Base-by-base conservation (phyloP, 1,140 invertebrate genomes). In the Pogonognathellus flavescens region DNA sequence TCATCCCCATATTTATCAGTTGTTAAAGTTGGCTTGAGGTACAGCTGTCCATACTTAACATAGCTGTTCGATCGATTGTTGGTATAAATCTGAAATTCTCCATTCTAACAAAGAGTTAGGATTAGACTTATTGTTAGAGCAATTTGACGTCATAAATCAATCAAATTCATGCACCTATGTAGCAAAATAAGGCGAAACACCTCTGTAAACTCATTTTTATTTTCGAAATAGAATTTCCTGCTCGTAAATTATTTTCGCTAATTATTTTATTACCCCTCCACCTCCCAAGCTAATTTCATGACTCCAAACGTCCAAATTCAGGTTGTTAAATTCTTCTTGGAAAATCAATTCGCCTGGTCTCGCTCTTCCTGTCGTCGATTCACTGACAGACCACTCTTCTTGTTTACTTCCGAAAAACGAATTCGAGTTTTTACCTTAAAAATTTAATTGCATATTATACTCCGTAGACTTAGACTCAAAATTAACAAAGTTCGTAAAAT, bases 21-120 rank as follows among this genome's bases (percentile, higher is more conserved):
- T 1, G 91, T 91, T 31, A 91, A 85, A 9, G 91, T 91, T 88
- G 89, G 90, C 80, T 88, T 90, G 8, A 92, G 90, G 85, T 89
- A 91, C 3, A 92, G 89, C 22, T 89, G 88, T 16, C 91, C 91
- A 89, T 92, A 89, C 82, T 88, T 81, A 7, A 90, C 89, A 80
- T 88, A 89, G 82, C 88, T 89, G 22, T 86, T 87, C 49, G 81
- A 83, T 16, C 80, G 50, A 55, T 87, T 82, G 22, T 87, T 86
- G 11, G 57, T 49, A 50, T 72, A 86, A 31, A 87, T 84, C 31
- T 87, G 87, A 62, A 87, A 87, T 55, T 87, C 85, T 59, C 82
- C 84, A 55, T 85, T 86, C 86, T 87, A 72, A 70, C 62, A 31
- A 70, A 70, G 10, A 70, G 11, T n/a, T n/a, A n/a, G n/a, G n/a